phyloP scores from a whole-genome alignment of 2,113 vertebrate species.

The Ceyx melanurus region DNA sequence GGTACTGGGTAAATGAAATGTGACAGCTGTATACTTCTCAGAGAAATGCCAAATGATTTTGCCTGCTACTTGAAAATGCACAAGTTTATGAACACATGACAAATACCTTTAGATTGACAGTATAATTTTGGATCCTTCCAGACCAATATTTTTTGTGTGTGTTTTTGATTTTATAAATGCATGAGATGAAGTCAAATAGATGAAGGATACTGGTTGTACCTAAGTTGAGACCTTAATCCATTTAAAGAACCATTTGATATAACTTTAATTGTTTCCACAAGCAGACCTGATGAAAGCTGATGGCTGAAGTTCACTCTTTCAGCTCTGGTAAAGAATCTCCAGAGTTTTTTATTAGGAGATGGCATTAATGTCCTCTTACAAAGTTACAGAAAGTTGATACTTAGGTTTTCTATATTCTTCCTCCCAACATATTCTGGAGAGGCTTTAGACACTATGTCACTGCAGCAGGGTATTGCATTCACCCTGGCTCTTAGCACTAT shows the following conservation, averaged over 20 bases:
- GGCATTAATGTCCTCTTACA: neutral
- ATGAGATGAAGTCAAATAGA: neutral
- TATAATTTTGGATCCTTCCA: neutral
- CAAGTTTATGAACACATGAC: neutral
- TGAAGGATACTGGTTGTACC: neutral
- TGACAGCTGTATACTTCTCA: neutral
- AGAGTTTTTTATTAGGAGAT: neutral
- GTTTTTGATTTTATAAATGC: fast-evolving
- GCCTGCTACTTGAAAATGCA: neutral
- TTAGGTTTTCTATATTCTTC: neutral
- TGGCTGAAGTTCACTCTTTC: neutral
- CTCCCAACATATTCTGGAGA: neutral
- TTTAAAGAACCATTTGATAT: neutral
- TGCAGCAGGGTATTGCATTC: fast-evolving
- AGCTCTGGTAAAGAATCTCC: neutral
- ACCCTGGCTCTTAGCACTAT: neutral
- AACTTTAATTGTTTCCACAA: neutral
- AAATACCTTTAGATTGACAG: neutral
- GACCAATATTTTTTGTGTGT: fast-evolving
- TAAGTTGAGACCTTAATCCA: neutral
- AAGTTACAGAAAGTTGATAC: neutral
- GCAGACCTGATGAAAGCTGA: neutral
- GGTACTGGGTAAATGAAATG: fast-evolving
- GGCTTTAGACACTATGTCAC: neutral
- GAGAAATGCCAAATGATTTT: neutral